Conservation (phyloP, 2,797 vertebrate species). For the Labroides dimidiatus region DNA sequence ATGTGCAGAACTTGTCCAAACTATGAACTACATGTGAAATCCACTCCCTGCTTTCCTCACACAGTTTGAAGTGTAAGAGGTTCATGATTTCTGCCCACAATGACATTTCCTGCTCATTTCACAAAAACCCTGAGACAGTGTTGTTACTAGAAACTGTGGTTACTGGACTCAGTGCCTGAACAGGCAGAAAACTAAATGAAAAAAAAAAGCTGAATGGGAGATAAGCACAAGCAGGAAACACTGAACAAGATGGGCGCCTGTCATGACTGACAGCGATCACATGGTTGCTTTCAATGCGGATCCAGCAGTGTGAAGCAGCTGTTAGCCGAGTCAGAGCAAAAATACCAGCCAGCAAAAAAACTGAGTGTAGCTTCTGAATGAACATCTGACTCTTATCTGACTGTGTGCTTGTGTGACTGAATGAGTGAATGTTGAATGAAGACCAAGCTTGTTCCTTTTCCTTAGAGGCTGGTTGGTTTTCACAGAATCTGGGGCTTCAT, state of each 20-base stretch:
- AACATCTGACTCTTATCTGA: slow-evolving; percentile 43
- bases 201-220: slow-evolving; percentile 80
- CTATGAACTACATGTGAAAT: slow-evolving; percentile 3
- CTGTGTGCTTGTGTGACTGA: slow-evolving; percentile 26
- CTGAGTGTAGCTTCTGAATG: slow-evolving; percentile 33
- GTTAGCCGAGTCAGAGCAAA: slow-evolving; percentile 55
- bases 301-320: slow-evolving; percentile 56
- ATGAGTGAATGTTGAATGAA: slow-evolving; percentile 35
- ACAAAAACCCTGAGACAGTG: slow-evolving; percentile 36
- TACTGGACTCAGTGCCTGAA: slow-evolving; percentile 42
- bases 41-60: background rate
- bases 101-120: slow-evolving; percentile 38
- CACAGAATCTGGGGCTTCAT: slow-evolving; percentile 2
- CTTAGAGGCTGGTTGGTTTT: slow-evolving; percentile 32
- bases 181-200: slow-evolving; percentile 64
- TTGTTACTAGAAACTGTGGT: slow-evolving; percentile 23
- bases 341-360: slow-evolving; percentile 52
- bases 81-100: slow-evolving; percentile 15
- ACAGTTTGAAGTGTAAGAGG: background rate
- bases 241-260: slow-evolving; percentile 71
- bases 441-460: slow-evolving; percentile 25
- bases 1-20: background rate
- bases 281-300: slow-evolving; percentile 46
- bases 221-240: slow-evolving; percentile 81
- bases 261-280: slow-evolving; percentile 47